Percentiles rank a stretch among this genome's conserved stretches.
Conservation (phyloP, 2,888 invertebrate genomes). For the Scrobipalpa atriplicella region DNA sequence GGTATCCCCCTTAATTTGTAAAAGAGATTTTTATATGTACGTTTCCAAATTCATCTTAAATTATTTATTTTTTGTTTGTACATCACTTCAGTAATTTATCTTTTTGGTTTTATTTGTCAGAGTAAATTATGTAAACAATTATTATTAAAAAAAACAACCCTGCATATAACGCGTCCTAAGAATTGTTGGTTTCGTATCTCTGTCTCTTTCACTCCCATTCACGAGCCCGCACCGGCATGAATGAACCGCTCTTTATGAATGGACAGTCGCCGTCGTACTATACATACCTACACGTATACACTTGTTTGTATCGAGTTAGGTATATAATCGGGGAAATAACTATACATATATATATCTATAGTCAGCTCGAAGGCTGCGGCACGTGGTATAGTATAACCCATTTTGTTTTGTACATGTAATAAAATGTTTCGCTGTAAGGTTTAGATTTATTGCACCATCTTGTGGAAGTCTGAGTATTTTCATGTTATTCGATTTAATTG, state of each 20-base stretch:
- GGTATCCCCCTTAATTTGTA: too few relatives aligned
- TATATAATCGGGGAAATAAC: conserved; percentile 53
- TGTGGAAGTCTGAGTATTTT: not conserved
- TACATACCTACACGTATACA: conserved; percentile 56
- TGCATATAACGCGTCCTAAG: conserved; percentile 71
- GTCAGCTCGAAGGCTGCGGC: conserved; percentile 11
- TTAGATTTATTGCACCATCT: conserved; percentile 11
- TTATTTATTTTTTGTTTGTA: too few relatives aligned
- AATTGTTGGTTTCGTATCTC: conserved; percentile 36
- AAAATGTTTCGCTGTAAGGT: conserved; percentile 40
- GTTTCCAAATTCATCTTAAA: too few relatives aligned
- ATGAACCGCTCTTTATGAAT: conserved; percentile 83
- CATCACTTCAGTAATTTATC: not conserved
- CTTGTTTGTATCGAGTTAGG: conserved; percentile 64
- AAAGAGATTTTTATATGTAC: too few relatives aligned
- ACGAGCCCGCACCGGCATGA: conserved; percentile 71
- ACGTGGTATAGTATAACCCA: conserved; percentile 44
- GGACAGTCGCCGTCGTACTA: conserved; percentile 77
- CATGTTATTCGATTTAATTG: not conserved
- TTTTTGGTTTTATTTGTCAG: not conserved
- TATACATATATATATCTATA: conserved; percentile 48
- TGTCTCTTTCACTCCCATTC: conserved; percentile 78
- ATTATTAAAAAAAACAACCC: not conserved
- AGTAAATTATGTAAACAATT: not conserved
- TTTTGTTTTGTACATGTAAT: conserved; percentile 56